Evolutionary conservation across 2,113 vertebrate genomes (phyloP).

Genomic region (Thamnaconus septentrionalis): DNA sequence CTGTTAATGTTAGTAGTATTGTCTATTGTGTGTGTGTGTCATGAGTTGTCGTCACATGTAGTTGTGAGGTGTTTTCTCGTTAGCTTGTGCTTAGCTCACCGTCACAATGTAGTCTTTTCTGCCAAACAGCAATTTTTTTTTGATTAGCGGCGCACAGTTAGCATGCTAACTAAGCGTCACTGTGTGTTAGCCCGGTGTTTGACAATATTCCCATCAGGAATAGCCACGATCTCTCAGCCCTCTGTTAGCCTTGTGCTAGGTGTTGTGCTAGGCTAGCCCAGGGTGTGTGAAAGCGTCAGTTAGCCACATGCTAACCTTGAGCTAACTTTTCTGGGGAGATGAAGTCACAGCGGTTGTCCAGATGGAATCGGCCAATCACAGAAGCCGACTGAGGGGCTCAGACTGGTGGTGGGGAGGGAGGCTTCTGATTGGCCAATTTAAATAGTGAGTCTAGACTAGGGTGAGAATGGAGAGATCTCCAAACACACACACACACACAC

Average conservation of each 20-base stretch:
- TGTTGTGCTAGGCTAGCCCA: background rate
- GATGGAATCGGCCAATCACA: constrained; percentile 23
- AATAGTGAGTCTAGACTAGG: constrained; percentile 56
- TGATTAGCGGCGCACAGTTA: too few species aligned
- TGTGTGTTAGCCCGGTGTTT: background rate
- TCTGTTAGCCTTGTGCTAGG: background rate
- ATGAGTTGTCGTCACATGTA: too few species aligned
- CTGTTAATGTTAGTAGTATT: background rate
- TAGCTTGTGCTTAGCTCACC: background rate
- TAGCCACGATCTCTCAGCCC: background rate
- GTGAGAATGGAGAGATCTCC: constrained; percentile 32
- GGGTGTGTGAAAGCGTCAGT: background rate
- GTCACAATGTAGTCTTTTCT: background rate
- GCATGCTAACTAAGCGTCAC: too few species aligned
- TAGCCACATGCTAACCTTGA: constrained; percentile 31
- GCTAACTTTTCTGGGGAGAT: constrained; percentile 9
- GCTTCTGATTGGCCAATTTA: constrained; percentile 53
- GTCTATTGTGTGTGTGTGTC: too few species aligned
- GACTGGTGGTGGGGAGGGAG: constrained; percentile 27
- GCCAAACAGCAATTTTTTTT: background rate
- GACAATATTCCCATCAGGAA: background rate
- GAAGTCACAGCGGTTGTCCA: background rate
- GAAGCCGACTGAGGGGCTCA: constrained; percentile 7
- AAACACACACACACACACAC: background rate
- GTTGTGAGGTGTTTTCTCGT: background rate